Base-by-base conservation (phyloP, 2,888 invertebrate genomes). In the Drosophila quasianomalipes region DNA sequence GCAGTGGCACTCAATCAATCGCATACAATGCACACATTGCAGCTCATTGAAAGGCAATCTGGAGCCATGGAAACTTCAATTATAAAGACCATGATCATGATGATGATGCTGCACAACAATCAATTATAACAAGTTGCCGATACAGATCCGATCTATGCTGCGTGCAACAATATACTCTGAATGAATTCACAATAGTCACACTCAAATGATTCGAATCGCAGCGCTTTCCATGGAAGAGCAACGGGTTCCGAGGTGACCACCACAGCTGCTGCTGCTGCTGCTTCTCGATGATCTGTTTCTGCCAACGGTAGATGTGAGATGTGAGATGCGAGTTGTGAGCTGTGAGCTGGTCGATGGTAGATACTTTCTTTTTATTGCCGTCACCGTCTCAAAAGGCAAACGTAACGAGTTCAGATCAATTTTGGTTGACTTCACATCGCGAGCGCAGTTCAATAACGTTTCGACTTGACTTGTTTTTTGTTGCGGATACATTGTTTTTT, bases 301-400 rank as follows among this genome's bases (percentile, higher is more conserved):
- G 41, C 39, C 64, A 61, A 59, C 55, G 61, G 51, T 60, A 59
- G 57, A 64, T 65, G 51, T 57, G 54, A 26, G 51, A 51, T 51
- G 51, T 28, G 57, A 58, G 57, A 39, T 57, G 39, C 39, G 26
- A 26, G 51, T 6, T 41, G 41, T 57, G 49, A 12, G 53, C 67
- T 41, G 41, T 57, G 49, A 12, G 53, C 67, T 54, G 69, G 53
- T 16, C 63, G 81, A 67, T 70, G 68, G 85, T 74, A 85, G 90
- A 90, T 90, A 88, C 87, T 88, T 88, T 88, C 87, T 90, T 88
- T 87, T 90, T 88, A 90, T 87, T 90, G 91, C 89, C 89, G 68
- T 82, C 74, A 70, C 79, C 78, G 52, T 66, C 67, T 39, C 28
- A 79, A 81, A 83, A 87, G 69, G 73, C 71, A 83, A 85, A 85